These are phyloP conservation scores for Macrosiphum euphorbiae DNA, from an alignment of 2,888 invertebrate species.

Conservation along the genomic window DNA sequence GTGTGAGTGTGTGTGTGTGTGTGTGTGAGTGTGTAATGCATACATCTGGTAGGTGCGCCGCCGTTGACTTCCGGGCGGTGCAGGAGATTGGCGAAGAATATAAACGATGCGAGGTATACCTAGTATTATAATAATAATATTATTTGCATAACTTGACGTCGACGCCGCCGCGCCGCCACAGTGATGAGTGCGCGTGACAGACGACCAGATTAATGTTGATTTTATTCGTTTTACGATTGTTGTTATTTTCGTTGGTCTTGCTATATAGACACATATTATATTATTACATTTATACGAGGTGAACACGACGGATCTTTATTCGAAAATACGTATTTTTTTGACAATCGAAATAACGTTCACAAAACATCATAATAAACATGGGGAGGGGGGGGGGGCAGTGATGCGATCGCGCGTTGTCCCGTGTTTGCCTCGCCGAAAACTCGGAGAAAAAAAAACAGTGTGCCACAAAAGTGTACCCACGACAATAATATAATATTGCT, in stretches of 20 bases:
- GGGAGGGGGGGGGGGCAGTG: background rate
- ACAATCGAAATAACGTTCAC: background rate
- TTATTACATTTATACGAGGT: background rate
- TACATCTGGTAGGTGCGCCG: background rate
- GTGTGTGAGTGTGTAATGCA: too few relatives aligned
- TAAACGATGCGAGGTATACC: background rate
- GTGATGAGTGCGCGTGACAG: constrained; percentile 52
- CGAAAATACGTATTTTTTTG: background rate
- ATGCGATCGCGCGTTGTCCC: background rate
- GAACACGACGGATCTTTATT: background rate
- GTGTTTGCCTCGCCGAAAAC: background rate
- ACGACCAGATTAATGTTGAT: constrained; percentile 52
- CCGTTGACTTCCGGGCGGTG: background rate
- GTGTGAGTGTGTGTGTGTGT: too few relatives aligned
- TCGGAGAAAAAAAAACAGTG: background rate
- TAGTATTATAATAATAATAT: background rate
- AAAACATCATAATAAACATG: background rate
- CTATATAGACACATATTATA: background rate
- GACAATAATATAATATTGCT: background rate
- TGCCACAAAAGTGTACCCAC: background rate
- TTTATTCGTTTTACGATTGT: constrained; percentile 40
- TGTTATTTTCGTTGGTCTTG: constrained; percentile 40
- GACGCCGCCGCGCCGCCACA: background rate
- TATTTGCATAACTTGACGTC: constrained; percentile 55
- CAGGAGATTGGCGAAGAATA: constrained; percentile 13